Percentiles rank a stretch among this genome's conserved stretches.
These are phyloP conservation scores for Corapipo altera DNA, from an alignment of 2,113 vertebrate species.

Conservation along the genomic window DNA sequence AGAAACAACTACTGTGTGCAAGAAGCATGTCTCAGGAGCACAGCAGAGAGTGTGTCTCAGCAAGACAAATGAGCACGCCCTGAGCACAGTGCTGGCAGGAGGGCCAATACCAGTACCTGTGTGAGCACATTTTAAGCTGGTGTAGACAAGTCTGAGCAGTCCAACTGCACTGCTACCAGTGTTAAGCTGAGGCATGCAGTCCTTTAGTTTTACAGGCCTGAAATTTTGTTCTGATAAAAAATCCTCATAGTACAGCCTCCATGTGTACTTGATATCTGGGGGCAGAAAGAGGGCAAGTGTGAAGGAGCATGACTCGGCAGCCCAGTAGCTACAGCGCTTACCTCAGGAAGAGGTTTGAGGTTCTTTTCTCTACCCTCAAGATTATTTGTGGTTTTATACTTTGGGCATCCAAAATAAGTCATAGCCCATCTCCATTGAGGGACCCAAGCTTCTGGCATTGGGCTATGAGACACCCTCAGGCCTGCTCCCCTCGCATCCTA, in stretches of 20 bases:
- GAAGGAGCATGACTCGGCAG: neutral
- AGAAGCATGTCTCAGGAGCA: neutral
- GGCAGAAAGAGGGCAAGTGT: accelerated
- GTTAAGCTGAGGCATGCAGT: neutral
- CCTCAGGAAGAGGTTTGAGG: neutral
- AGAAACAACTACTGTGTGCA: neutral
- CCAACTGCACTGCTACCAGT: neutral
- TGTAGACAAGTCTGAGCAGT: neutral
- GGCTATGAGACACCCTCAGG: neutral
- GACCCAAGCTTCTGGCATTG: neutral
- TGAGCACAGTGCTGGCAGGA: neutral
- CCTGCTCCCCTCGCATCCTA: neutral
- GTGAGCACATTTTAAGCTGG: neutral
- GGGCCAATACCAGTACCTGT: neutral
- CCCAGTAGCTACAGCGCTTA: neutral
- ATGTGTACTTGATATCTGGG: neutral
- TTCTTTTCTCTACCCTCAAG: neutral
- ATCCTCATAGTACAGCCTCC: neutral
- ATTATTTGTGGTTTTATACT: neutral
- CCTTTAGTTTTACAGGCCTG: neutral
- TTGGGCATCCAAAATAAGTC: neutral
- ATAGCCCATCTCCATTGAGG: neutral
- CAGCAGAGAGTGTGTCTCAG: neutral
- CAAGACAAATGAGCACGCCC: neutral
- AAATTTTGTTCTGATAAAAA: neutral